A percentile compares a stretch with the other conserved stretches of the same genome.
phyloP scores from a whole-genome alignment of 2,113 vertebrate genomes.

The Syrmaticus mikado region DNA sequence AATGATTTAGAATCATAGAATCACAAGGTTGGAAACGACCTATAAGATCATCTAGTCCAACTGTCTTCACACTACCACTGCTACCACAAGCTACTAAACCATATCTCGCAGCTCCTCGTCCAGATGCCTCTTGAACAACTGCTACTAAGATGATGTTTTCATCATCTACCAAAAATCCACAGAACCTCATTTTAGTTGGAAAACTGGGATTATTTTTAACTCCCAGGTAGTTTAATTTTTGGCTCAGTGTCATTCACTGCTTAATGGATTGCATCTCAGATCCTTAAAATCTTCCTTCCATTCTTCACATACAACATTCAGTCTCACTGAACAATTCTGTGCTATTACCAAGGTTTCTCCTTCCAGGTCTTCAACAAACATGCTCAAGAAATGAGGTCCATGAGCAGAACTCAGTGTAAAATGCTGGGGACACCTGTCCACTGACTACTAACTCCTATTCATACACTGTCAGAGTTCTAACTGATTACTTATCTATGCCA shows the following conservation, averaged over 20 bases:
- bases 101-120: too few species aligned
- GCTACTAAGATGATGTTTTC: neutral
- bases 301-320: neutral
- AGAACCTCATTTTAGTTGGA: neutral
- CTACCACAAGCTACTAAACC: too few species aligned
- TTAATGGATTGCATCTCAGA: neutral
- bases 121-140: too few species aligned
- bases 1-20: too few species aligned
- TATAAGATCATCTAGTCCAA: too few species aligned
- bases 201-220: neutral
- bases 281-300: neutral
- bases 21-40: too few species aligned
- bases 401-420: neutral
- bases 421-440: neutral
- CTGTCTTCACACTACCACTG: too few species aligned
- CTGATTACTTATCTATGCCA: too few species aligned
- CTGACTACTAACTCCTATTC: neutral
- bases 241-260: neutral
- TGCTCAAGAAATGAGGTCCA: neutral
- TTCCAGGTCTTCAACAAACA: neutral
- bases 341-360: neutral
- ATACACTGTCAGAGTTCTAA: too few species aligned
- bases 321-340: neutral
- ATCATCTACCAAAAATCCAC: neutral
- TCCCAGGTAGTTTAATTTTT: neutral